A percentile compares a stretch with the other conserved stretches of the same genome.
These are phyloP conservation scores for Ganaspis sp. DNA, from an alignment of 1,140 invertebrate genomes.

Conservation along the genomic window DNA sequence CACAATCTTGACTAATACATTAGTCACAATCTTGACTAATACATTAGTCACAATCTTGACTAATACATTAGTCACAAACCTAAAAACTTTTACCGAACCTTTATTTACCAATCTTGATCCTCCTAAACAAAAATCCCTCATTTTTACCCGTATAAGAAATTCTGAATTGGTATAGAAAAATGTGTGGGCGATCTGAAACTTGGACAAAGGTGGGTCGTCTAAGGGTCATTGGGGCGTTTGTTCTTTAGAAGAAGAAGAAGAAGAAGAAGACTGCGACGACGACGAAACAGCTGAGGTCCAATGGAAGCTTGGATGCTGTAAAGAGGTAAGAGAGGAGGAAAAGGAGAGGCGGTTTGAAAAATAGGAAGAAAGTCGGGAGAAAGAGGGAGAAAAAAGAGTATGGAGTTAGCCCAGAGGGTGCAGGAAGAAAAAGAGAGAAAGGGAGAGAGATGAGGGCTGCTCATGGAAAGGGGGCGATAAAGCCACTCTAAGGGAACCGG, in stretches of 20 bases:
- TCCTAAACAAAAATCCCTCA: neutral
- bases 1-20: too few relatives aligned
- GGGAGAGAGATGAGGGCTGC: slow-evolving; percentile 54
- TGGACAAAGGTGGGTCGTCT: neutral
- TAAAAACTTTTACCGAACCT: too few relatives aligned
- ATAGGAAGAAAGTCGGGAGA: slow-evolving; percentile 9
- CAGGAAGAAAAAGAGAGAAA: slow-evolving; percentile 39
- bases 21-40: too few relatives aligned
- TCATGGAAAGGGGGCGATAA: slow-evolving; percentile 69
- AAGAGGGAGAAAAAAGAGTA: slow-evolving; percentile 34
- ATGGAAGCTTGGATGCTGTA: slow-evolving; percentile 31
- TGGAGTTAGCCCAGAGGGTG: neutral
- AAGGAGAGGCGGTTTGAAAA: neutral
- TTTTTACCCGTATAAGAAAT: too few relatives aligned
- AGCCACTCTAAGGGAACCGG: slow-evolving; percentile 69
- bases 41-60: too few relatives aligned
- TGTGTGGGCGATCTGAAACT: neutral
- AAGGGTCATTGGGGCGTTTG: slow-evolving; percentile 19
- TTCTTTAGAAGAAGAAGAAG: slow-evolving; percentile 17
- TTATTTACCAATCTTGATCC: too few relatives aligned
- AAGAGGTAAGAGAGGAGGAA: neutral
- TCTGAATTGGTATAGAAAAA: neutral
- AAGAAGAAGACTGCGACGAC: too few relatives aligned
- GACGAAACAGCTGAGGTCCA: slow-evolving; percentile 2
- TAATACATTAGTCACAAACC: too few relatives aligned